These are phyloP conservation scores for Cryptus armator DNA, from an alignment of 2,888 invertebrate species.

Conservation along the genomic window DNA sequence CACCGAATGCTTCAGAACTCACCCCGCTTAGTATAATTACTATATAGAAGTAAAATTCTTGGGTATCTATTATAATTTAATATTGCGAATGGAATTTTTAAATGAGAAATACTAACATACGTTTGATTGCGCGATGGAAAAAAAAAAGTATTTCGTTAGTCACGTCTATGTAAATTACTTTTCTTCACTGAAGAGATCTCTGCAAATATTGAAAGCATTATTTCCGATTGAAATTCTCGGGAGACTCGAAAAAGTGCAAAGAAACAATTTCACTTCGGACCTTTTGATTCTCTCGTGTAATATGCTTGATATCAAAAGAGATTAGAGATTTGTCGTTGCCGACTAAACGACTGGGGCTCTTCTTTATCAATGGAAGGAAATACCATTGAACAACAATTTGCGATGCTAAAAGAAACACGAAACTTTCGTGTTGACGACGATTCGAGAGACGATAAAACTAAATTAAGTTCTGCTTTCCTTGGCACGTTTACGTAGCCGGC, in stretches of 20 bases:
- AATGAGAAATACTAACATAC: background rate
- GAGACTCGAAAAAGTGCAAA: background rate
- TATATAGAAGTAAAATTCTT: background rate
- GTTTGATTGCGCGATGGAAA: background rate
- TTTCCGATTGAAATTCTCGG: background rate
- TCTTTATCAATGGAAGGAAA: background rate
- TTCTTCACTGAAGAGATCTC: background rate
- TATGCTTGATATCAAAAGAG: background rate
- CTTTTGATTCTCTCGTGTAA: background rate
- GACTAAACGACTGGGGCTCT: background rate
- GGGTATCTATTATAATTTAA: background rate
- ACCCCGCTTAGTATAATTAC: slow-evolving; percentile 5
- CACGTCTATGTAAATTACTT: background rate
- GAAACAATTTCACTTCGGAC: background rate
- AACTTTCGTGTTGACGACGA: slow-evolving; percentile 53
- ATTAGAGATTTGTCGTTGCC: background rate
- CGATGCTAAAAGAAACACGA: slow-evolving; percentile 5
- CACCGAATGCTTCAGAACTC: slow-evolving; percentile 22
- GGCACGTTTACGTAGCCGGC: slow-evolving; percentile 72
- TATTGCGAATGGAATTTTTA: background rate
- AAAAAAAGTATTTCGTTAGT: background rate
- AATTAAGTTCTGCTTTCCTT: slow-evolving; percentile 76
- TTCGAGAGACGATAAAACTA: slow-evolving; percentile 66
- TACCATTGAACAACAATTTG: slow-evolving; percentile 1
- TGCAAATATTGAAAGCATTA: background rate